Evolutionary conservation across 2,888 invertebrate genomes (phyloP), one percentile per base, ranked within the genome.

Genomic region (Ischnura elegans): DNA sequence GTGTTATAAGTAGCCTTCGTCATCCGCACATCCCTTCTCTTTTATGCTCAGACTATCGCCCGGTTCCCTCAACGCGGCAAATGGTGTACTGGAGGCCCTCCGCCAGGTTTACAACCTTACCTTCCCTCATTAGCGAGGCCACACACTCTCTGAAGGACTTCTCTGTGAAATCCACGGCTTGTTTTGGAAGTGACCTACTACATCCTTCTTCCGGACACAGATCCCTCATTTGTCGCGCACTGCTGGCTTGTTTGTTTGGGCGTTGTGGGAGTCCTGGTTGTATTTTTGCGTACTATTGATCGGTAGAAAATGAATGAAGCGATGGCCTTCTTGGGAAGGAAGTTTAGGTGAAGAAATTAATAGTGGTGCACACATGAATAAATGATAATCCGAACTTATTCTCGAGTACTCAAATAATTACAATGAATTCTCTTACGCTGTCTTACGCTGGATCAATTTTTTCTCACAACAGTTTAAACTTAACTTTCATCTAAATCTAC

Each of bases 41-140:
- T 61, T 61, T 61, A n/a, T 61, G 61, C n/a, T n/a, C 51, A 2
- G n/a, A 25, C 61, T 16, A 6, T 21, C 21, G 5, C 16, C 61
- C 61, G 16, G 25, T n/a, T 8, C 61, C n/a, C 61, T 61, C 61
- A n/a, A n/a, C 61, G 61, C 21, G 1, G 25, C 61, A 61, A n/a
- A n/a, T n/a, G n/a, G n/a, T n/a, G 61, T 61, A 21, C 5, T 2
- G 61, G 2, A 6, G 61, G 19, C 61, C 61, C 61, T 25, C 61
- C 61, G 61, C 61, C 51, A 19, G 51, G 51, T 19, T 19, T 2
- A 19, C 51, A 61, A 61, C n/a, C 61, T 61, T 61, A n/a, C 61
- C 61, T 61, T 61, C n/a, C 61, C 25, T 61, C 61, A 61, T 61
- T 61, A 61, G 61, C 61, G 61, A 61, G 61, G 61, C 61, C 47